Evolutionary conservation across 2,888 invertebrate species (phyloP).

Genomic region (Polietes domitor): DNA sequence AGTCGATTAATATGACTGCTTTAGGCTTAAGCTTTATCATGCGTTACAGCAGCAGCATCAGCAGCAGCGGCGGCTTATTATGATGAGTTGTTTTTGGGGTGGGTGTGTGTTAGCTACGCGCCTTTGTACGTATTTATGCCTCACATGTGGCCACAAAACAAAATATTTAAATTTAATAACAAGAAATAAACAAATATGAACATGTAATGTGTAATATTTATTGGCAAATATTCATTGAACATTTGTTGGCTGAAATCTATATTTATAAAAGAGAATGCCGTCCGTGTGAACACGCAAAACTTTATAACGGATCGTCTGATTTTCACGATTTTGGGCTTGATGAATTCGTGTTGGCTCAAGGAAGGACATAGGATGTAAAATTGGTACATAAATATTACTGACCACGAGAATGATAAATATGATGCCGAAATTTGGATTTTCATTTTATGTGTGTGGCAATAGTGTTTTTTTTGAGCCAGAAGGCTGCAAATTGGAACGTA

Average conservation of each 20-base stretch:
- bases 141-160: constrained; percentile 9
- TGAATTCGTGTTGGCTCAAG: constrained; percentile 53
- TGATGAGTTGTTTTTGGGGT: neutral
- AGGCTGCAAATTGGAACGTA: too few relatives aligned
- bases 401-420: too few relatives aligned
- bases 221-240: constrained; percentile 7
- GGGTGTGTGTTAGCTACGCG: neutral
- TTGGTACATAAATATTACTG: too few relatives aligned
- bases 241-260: too few relatives aligned
- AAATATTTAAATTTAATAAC: constrained; percentile 2
- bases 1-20: constrained; percentile 49
- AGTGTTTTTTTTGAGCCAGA: too few relatives aligned
- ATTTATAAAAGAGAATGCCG: neutral
- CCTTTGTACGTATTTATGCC: neutral
- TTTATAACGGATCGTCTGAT: too few relatives aligned
- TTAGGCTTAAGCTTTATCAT: constrained; percentile 47
- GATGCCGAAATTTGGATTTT: too few relatives aligned
- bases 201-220: neutral
- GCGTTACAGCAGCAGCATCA: neutral
- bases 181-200: neutral
- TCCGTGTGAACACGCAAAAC: too few relatives aligned
- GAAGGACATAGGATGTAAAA: too few relatives aligned
- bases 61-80: constrained; percentile 10
- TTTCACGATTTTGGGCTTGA: too few relatives aligned
- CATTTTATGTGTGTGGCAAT: too few relatives aligned